These are phyloP conservation scores for Syrista parreyssii DNA, from an alignment of 2,888 invertebrate genomes.

Conservation along the genomic window DNA sequence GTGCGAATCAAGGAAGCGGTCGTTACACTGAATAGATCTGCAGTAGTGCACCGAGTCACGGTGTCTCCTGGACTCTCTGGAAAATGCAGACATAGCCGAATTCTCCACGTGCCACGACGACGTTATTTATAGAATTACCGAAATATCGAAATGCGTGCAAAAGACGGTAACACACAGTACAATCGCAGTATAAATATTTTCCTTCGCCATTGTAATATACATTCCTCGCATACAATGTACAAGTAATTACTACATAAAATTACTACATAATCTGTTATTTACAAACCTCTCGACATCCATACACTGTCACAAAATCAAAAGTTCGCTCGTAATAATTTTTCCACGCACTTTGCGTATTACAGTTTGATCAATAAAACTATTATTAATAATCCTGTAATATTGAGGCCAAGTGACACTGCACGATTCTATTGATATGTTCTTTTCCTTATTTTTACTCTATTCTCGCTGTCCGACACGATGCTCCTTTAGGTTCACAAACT, in stretches of 20 bases:
- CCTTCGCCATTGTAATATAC: neutral
- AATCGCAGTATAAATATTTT: neutral
- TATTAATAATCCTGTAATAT: neutral
- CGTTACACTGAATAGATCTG: neutral
- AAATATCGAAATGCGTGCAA: neutral
- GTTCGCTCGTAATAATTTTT: neutral
- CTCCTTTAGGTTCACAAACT: neutral
- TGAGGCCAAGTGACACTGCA: neutral
- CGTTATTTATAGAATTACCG: neutral
- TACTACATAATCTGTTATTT: neutral
- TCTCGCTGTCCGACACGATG: neutral
- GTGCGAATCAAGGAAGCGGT: neutral
- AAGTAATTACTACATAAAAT: neutral
- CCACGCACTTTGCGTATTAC: neutral
- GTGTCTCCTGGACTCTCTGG: neutral
- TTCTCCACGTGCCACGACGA: neutral
- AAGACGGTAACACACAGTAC: neutral
- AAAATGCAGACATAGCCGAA: neutral
- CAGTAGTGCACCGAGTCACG: neutral
- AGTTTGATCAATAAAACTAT: neutral
- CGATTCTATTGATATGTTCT: neutral
- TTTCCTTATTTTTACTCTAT: neutral
- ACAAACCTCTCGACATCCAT: constrained; percentile 56
- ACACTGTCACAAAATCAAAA: constrained; percentile 32
- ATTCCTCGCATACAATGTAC: neutral